These are phyloP conservation scores for Drosophila demipolita DNA, from an alignment of 2,888 invertebrate genomes.

Conservation along the genomic window DNA sequence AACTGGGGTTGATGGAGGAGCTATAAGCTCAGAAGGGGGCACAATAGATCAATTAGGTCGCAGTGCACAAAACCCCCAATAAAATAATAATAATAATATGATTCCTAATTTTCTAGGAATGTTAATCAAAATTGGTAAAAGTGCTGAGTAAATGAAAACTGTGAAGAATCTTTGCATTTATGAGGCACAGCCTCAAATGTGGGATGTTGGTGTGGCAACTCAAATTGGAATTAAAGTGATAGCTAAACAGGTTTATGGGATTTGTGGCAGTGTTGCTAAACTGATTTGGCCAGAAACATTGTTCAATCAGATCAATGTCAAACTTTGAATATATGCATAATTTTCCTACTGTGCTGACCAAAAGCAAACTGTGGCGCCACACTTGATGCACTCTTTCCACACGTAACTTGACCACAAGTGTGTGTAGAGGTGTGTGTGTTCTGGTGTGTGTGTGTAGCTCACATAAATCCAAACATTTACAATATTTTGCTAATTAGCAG, in stretches of 20 bases:
- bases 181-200: neutral
- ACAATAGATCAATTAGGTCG: too few species aligned
- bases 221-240: neutral
- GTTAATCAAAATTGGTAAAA: neutral
- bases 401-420: neutral
- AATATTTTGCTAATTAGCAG: slow-evolving; percentile 80
- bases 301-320: neutral
- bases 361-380: slow-evolving; percentile 60
- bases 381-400: slow-evolving; percentile 51
- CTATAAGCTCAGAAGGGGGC: too few species aligned
- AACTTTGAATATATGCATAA: neutral
- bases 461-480: slow-evolving; percentile 66
- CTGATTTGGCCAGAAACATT: neutral
- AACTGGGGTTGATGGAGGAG: too few species aligned
- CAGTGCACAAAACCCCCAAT: too few species aligned
- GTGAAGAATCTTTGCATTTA: neutral
- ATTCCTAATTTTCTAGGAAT: neutral
- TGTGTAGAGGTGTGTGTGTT: neutral
- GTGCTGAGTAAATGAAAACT: neutral
- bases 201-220: neutral
- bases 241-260: neutral
- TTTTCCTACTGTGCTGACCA: slow-evolving; percentile 41
- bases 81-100: too few species aligned
- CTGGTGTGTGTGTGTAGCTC: slow-evolving; percentile 26
- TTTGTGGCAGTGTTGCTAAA: neutral